phyloP scores from a whole-genome alignment of 2,113 vertebrate genomes.

The Xiphias gladius region DNA sequence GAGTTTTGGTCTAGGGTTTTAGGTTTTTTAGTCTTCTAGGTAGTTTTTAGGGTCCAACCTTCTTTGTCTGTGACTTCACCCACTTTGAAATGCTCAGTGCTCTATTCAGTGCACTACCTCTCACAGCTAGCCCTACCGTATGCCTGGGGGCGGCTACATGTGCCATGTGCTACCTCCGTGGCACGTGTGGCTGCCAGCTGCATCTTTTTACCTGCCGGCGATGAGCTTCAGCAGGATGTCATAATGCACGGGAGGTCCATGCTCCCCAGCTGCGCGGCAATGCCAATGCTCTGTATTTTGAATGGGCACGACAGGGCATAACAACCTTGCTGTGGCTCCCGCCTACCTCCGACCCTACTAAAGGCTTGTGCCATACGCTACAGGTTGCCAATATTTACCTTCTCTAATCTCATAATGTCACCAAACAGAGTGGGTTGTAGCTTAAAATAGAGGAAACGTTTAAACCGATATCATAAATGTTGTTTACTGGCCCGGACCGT shows the following conservation, averaged over 20 bases:
- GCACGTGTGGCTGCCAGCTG: conserved; percentile 7
- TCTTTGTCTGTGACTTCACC: background rate
- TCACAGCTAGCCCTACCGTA: background rate
- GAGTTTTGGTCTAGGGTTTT: background rate
- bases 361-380: background rate
- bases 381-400: background rate
- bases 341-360: background rate
- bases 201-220: conserved; percentile 20
- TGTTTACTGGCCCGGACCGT: background rate
- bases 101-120: background rate
- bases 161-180: background rate
- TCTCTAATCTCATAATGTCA: background rate
- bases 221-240: conserved; percentile 14
- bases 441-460: background rate
- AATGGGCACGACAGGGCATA: background rate
- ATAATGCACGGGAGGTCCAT: background rate
- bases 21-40: background rate
- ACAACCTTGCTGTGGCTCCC: background rate
- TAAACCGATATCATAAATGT: background rate
- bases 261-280: background rate
- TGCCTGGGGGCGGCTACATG: background rate
- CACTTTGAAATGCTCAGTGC: background rate
- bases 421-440: background rate
- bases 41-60: background rate
- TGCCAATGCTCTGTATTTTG: background rate